phyloP scores from a whole-genome alignment of 2,888 invertebrate genomes.

The Empis livida region DNA sequence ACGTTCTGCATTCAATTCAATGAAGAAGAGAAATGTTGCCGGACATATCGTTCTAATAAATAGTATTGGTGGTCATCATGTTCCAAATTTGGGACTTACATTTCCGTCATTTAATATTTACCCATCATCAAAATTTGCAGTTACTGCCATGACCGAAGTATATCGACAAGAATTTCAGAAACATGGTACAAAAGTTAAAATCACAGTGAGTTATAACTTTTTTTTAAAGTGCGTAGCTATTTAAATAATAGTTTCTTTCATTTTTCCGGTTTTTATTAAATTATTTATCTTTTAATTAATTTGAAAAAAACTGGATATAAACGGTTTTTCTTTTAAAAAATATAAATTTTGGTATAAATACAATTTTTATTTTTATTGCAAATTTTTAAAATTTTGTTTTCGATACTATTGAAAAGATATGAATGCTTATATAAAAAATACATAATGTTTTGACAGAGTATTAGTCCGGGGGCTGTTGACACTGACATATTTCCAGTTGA shows the following conservation, averaged over 20 bases:
- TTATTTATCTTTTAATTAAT: too few relatives aligned
- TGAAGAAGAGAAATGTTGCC: slow-evolving; percentile 27
- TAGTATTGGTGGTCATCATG: slow-evolving; percentile 25
- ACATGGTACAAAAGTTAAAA: slow-evolving; percentile 21
- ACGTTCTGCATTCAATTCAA: slow-evolving; percentile 36
- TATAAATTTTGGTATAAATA: too few relatives aligned
- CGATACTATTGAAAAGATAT: too few relatives aligned
- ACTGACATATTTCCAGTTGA: slow-evolving; percentile 22
- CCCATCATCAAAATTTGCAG: slow-evolving; percentile 28
- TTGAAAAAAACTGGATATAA: too few relatives aligned
- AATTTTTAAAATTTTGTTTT: too few relatives aligned
- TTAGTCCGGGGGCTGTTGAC: slow-evolving; percentile 23
- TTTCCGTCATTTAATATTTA: slow-evolving; percentile 23
- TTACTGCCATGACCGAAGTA: slow-evolving; percentile 29
- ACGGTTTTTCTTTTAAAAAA: too few relatives aligned
- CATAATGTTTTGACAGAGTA: slow-evolving; percentile 13
- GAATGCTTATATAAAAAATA: too few relatives aligned
- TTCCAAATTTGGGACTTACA: slow-evolving; percentile 15
- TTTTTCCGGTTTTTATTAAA: too few relatives aligned
- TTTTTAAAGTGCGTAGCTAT: too few relatives aligned
- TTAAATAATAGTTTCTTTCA: too few relatives aligned
- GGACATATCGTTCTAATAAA: slow-evolving; percentile 41
- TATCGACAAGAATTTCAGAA: slow-evolving; percentile 28
- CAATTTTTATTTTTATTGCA: too few relatives aligned
- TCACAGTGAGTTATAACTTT: slow-evolving; percentile 17